Evolutionary conservation across 1,140 invertebrate genomes (phyloP).

Genomic region (Pseudoatta argentina): DNA sequence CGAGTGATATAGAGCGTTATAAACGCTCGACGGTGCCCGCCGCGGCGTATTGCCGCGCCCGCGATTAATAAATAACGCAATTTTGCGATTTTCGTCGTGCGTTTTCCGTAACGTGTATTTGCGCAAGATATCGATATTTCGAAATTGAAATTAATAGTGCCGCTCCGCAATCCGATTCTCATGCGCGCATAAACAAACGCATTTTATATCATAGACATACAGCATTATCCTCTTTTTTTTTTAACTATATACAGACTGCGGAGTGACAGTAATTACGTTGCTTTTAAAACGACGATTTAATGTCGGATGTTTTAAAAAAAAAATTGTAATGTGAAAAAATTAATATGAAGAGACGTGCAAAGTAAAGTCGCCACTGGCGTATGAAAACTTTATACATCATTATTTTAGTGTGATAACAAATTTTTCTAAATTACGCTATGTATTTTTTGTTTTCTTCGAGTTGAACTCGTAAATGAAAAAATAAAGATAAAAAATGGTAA

Average conservation of each 20-base stretch:
- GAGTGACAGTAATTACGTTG: conserved; percentile 11
- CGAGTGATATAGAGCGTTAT: conserved; percentile 29
- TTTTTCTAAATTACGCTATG: background rate
- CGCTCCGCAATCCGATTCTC: background rate
- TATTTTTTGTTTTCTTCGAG: no score
- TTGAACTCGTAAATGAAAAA: background rate
- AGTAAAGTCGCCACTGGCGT: background rate
- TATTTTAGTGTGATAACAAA: background rate
- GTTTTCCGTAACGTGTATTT: background rate
- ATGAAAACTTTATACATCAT: background rate
- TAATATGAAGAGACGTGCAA: background rate
- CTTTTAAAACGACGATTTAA: conserved; percentile 23
- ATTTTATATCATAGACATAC: background rate
- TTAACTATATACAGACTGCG: background rate
- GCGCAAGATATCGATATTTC: conserved; percentile 4
- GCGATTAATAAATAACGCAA: conserved; percentile 44
- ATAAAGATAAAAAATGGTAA: background rate
- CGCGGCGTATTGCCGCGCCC: background rate
- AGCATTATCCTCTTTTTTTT: background rate
- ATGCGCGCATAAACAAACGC: background rate
- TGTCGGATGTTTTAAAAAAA: background rate
- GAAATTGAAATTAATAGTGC: background rate
- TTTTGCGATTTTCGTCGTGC: conserved; percentile 30
- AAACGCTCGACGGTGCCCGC: conserved; percentile 9
- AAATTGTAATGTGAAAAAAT: background rate